These are phyloP conservation scores for Lepidostoma basale DNA, from an alignment of 1,140 invertebrate genomes.

Conservation along the genomic window DNA sequence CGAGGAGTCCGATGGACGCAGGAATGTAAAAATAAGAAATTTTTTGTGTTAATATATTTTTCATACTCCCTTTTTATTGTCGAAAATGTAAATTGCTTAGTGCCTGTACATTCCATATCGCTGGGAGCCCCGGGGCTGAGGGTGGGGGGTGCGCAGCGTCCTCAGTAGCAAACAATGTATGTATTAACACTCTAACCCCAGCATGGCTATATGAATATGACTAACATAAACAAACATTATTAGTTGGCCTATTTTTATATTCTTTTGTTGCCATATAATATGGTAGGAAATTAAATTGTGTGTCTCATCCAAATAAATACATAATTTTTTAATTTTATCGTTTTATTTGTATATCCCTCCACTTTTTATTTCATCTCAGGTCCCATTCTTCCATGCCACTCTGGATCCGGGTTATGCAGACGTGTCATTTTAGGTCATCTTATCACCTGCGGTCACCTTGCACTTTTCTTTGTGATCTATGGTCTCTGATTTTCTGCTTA, in stretches of 20 bases:
- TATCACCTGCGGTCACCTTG: background rate
- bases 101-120: slow-evolving; percentile 40
- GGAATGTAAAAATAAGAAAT: slow-evolving; percentile 19
- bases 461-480: no score
- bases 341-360: slow-evolving; percentile 8
- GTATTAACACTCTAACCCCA: background rate
- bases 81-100: slow-evolving; percentile 29
- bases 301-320: slow-evolving; percentile 31
- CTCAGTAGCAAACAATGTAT: background rate
- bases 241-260: slow-evolving; percentile 32
- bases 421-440: background rate
- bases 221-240: slow-evolving; percentile 1
- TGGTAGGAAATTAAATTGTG: slow-evolving; percentile 30
- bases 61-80: slow-evolving; percentile 25
- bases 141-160: background rate
- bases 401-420: no score
- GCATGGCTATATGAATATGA: slow-evolving; percentile 11
- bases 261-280: slow-evolving; percentile 41
- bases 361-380: background rate
- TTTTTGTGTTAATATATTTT: slow-evolving; percentile 36
- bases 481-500: no score
- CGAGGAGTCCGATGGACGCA: background rate
- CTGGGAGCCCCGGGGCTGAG: slow-evolving; percentile 1
- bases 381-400: background rate
- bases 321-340: slow-evolving; percentile 18